Evolutionary conservation across 2,888 invertebrate species (phyloP).

Genomic region (Quadroppia sp.): DNA sequence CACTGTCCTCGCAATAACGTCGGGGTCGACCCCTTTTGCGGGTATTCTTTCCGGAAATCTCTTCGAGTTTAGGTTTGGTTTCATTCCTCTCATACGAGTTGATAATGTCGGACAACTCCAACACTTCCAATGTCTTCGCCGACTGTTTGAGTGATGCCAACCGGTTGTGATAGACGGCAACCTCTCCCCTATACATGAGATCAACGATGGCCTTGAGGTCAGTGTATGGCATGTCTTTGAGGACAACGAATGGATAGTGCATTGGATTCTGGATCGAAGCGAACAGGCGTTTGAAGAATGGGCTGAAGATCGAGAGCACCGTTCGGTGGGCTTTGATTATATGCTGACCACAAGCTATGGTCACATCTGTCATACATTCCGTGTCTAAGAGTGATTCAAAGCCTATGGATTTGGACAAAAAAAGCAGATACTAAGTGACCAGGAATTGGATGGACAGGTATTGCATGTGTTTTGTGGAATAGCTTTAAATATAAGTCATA

Average conservation of each 20-base stretch:
- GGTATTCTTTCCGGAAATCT: background rate
- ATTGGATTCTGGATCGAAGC: background rate
- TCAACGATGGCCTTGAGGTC: constrained; percentile 41
- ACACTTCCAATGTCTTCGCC: constrained; percentile 15
- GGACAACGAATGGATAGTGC: constrained; percentile 41
- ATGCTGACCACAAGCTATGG: constrained; percentile 39
- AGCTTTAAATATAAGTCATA: background rate
- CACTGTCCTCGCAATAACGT: constrained; percentile 1
- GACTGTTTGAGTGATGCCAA: constrained; percentile 6
- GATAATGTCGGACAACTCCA: constrained; percentile 7
- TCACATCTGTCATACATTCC: constrained; percentile 42
- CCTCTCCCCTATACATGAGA: constrained; percentile 42
- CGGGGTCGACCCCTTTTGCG: constrained; percentile 28
- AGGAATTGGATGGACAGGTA: background rate
- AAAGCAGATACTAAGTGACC: background rate
- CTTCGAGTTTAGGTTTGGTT: background rate
- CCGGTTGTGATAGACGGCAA: constrained; percentile 35
- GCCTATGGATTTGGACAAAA: background rate
- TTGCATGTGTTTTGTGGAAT: background rate
- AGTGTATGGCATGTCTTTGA: constrained; percentile 40
- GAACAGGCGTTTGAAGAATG: constrained; percentile 40
- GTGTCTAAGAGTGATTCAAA: constrained; percentile 34
- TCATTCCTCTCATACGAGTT: constrained; percentile 15
- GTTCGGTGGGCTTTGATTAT: constrained; percentile 39
- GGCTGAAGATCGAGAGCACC: constrained; percentile 39